Conservation (phyloP, 2,888 invertebrate species). For the Junonia oenone region DNA sequence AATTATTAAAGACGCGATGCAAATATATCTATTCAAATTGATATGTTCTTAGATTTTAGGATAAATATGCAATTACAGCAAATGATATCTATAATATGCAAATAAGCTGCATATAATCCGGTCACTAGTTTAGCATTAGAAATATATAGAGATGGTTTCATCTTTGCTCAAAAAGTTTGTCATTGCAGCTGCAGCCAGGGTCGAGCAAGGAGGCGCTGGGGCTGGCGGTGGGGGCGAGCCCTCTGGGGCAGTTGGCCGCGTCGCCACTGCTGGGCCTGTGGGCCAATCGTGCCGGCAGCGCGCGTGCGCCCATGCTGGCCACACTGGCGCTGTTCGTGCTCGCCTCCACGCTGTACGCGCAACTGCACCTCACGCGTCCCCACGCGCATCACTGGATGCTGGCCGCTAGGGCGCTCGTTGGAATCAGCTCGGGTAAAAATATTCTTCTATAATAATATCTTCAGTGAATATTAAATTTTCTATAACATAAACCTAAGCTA, state of each 20-base stretch:
- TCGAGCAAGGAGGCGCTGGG: constrained; percentile 92
- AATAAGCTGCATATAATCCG: no score
- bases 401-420: constrained; percentile 87
- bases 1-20: no score
- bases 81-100: no score
- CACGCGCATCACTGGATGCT: constrained; percentile 87
- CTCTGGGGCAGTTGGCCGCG: constrained; percentile 91
- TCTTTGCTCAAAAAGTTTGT: no score
- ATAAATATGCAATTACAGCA: no score
- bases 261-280: constrained; percentile 92
- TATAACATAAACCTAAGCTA: no score
- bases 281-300: constrained; percentile 87
- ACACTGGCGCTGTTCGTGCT: constrained; percentile 85
- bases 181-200: constrained; percentile 86
- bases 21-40: no score
- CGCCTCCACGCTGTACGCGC: constrained; percentile 87
- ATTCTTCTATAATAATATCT: no score
- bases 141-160: no score
- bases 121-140: no score
- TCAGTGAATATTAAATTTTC: no score
- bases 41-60: no score
- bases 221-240: constrained; percentile 90
- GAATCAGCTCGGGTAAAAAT: constrained; percentile 89
- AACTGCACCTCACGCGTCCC: constrained; percentile 84
- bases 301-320: constrained; percentile 84